Percentiles rank a stretch among this genome's conserved stretches.
These are phyloP conservation scores for Barbus barbus DNA, from an alignment of 2,113 vertebrate species.

Conservation along the genomic window DNA sequence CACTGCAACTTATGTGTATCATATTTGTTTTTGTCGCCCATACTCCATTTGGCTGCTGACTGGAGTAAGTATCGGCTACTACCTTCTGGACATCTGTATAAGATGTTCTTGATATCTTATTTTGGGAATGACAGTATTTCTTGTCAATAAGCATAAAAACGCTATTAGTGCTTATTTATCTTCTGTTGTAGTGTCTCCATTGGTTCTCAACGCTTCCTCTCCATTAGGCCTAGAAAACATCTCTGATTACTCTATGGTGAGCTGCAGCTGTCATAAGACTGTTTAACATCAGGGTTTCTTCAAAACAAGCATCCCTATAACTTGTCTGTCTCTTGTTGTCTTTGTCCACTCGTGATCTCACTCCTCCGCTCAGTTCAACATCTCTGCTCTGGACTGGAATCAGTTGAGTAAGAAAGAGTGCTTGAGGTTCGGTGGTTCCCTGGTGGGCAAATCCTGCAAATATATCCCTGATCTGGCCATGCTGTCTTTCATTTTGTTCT, in stretches of 20 bases:
- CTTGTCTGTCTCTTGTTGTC: not conserved
- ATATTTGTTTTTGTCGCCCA: conserved; percentile 81
- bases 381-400: conserved; percentile 92
- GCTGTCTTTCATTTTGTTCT: conserved; percentile 98
- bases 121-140: not conserved
- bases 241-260: conserved; percentile 87
- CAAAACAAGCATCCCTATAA: not conserved
- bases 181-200: conserved; percentile 75
- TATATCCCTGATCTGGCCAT: conserved; percentile 94
- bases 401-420: conserved; percentile 94
- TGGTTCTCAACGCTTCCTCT: conserved; percentile 83
- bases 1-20: conserved; percentile 80
- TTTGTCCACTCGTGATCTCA: not conserved
- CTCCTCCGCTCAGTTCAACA: conserved; percentile 73
- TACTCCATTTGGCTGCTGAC: conserved; percentile 75
- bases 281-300: not conserved
- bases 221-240: conserved; percentile 78
- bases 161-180: not conserved
- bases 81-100: not conserved
- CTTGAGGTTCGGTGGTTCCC: conserved; percentile 81
- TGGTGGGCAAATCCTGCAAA: conserved; percentile 88
- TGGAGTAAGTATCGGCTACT: conserved; percentile 82
- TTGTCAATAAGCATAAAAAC: not conserved
- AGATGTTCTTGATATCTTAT: too few species aligned
- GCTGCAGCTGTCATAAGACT: conserved; percentile 40